These are phyloP conservation scores for Sarcoramphus papa DNA, from an alignment of 2,797 vertebrate species.

Conservation along the genomic window DNA sequence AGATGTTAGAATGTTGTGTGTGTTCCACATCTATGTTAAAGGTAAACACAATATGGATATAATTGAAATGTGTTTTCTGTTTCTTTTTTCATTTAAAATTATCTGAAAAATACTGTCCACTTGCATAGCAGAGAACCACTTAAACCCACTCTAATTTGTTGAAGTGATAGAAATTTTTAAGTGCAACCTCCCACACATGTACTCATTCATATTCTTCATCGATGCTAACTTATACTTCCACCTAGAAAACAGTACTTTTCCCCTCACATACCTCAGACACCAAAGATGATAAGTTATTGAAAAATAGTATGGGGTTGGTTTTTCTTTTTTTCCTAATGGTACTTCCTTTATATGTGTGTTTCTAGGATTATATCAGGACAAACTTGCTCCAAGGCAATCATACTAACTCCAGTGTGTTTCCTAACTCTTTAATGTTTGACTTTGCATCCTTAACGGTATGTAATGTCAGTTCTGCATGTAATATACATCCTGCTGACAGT, in stretches of 20 bases:
- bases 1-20: background rate
- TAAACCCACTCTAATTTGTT: background rate
- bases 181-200: background rate
- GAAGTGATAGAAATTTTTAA: background rate
- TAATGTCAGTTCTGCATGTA: background rate
- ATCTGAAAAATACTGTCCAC: background rate
- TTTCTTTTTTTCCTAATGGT: background rate
- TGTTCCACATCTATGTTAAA: background rate
- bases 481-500: background rate
- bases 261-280: background rate
- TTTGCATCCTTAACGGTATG: background rate
- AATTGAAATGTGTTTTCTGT: background rate
- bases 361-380: background rate
- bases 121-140: background rate
- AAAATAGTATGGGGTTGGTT: rapidly evolving
- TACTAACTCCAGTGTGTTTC: background rate
- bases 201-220: background rate
- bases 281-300: background rate
- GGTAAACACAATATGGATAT: background rate
- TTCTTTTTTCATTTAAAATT: background rate
- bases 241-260: background rate
- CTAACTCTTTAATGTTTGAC: background rate
- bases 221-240: background rate
- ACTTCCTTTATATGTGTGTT: background rate
- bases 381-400: background rate